Percentiles rank a stretch among this genome's conserved stretches.
Conservation (phyloP, 2,797 vertebrate species). For the Picus viridis region DNA sequence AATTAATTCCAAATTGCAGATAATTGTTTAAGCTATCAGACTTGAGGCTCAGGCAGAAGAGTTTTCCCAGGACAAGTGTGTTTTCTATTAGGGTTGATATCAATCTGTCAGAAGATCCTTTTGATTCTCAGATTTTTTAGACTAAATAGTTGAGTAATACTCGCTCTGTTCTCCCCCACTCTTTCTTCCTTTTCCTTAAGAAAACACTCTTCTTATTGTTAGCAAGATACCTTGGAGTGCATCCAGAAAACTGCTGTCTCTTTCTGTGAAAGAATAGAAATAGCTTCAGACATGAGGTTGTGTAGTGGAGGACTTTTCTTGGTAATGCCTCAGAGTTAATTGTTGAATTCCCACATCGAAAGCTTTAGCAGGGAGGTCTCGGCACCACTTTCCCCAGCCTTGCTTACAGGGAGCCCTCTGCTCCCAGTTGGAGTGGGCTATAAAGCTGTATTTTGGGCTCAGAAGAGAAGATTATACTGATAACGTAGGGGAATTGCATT, state of each 20-base stretch:
- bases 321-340: not conserved
- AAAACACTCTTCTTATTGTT: conserved; percentile 72
- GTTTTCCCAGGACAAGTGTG: conserved; percentile 66
- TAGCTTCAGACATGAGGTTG: not conserved
- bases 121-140: conserved; percentile 75
- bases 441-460: not conserved
- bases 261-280: conserved; percentile 22
- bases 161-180: conserved; percentile 48
- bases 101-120: conserved; percentile 74
- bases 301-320: not conserved
- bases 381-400: not conserved
- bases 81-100: conserved; percentile 75
- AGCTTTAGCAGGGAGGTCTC: not conserved
- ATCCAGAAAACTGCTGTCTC: conserved; percentile 52
- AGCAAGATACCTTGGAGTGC: conserved; percentile 53
- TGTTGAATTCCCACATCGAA: not conserved
- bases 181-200: conserved; percentile 62
- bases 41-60: conserved; percentile 65
- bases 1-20: conserved; percentile 70
- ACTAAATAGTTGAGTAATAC: conserved; percentile 79
- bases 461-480: fast-evolving
- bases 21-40: conserved; percentile 71
- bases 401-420: not conserved
- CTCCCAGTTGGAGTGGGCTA: fast-evolving
- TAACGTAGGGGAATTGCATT: not conserved